phyloP scores from a whole-genome alignment of 2,113 vertebrate genomes.

The Rousettus leschenaultii region DNA sequence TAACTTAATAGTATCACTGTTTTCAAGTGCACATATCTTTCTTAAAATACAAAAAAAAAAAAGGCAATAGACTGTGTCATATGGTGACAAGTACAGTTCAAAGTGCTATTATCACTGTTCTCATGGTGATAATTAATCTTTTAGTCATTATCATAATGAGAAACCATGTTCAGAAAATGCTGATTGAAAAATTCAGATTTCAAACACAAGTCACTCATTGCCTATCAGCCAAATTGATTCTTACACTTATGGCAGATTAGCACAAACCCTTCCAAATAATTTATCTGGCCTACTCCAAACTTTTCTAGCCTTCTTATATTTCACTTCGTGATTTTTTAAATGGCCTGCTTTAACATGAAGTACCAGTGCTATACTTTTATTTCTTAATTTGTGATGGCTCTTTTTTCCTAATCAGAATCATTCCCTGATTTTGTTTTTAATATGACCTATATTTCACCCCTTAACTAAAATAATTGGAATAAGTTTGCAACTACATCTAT shows the following conservation, averaged over 20 bases:
- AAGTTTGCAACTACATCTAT: background rate
- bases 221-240: conserved; percentile 77
- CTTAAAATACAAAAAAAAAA: conserved; percentile 51
- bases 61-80: conserved; percentile 57
- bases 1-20: conserved; percentile 21
- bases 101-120: conserved; percentile 70
- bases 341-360: conserved; percentile 69
- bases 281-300: conserved; percentile 76
- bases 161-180: conserved; percentile 74
- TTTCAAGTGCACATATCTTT: conserved; percentile 13
- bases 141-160: conserved; percentile 79
- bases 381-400: conserved; percentile 74
- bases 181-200: conserved; percentile 78
- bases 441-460: conserved; percentile 43
- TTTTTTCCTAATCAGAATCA: conserved; percentile 74
- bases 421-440: conserved; percentile 71
- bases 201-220: conserved; percentile 66
- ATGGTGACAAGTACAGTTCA: conserved; percentile 78
- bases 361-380: conserved; percentile 65
- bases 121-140: conserved; percentile 82
- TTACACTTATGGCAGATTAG: conserved; percentile 76
- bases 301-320: conserved; percentile 79
- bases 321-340: conserved; percentile 76
- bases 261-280: conserved; percentile 77
- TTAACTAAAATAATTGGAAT: conserved; percentile 61